A percentile compares a stretch with the other conserved stretches of the same genome.
These are phyloP conservation scores for Phalacrocorax brasilianus DNA, from an alignment of 2,113 vertebrate genomes.

Conservation along the genomic window DNA sequence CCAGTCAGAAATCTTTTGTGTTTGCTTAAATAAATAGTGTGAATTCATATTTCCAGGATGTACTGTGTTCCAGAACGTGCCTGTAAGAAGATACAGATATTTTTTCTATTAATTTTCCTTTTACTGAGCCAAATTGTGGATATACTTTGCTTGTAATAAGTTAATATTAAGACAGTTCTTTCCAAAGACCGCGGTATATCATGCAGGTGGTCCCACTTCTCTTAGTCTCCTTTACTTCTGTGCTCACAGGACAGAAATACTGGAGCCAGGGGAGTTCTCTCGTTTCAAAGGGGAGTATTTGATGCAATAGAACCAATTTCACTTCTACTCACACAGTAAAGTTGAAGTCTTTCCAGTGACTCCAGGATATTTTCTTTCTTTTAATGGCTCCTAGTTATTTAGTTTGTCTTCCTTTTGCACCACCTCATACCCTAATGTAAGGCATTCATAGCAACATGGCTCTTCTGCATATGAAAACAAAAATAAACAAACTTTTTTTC, in stretches of 20 bases:
- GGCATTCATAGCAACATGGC: not conserved
- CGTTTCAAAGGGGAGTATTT: not conserved
- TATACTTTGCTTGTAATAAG: not conserved
- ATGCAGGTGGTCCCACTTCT: not conserved
- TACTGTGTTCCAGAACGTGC: not conserved
- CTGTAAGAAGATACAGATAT: not conserved
- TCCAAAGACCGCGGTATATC: not conserved
- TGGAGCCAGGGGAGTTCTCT: not conserved
- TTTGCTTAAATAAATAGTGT: conserved; percentile 24
- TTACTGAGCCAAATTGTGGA: not conserved
- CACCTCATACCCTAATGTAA: not conserved
- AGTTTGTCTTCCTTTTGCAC: not conserved
- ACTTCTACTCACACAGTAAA: not conserved
- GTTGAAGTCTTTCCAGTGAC: not conserved
- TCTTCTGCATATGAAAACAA: not conserved
- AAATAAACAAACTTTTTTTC: not conserved
- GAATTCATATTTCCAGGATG: conserved; percentile 43
- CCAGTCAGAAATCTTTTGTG: not conserved
- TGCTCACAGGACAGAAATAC: not conserved
- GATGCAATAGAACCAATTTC: not conserved
- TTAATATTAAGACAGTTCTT: conserved; percentile 26
- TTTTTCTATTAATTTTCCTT: conserved; percentile 11
- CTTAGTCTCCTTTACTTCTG: not conserved
- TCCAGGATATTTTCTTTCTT: not conserved
- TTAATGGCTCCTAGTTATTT: not conserved